Evolutionary conservation across 2,797 vertebrate genomes (phyloP).

Genomic region (Ciconia nigra): DNA sequence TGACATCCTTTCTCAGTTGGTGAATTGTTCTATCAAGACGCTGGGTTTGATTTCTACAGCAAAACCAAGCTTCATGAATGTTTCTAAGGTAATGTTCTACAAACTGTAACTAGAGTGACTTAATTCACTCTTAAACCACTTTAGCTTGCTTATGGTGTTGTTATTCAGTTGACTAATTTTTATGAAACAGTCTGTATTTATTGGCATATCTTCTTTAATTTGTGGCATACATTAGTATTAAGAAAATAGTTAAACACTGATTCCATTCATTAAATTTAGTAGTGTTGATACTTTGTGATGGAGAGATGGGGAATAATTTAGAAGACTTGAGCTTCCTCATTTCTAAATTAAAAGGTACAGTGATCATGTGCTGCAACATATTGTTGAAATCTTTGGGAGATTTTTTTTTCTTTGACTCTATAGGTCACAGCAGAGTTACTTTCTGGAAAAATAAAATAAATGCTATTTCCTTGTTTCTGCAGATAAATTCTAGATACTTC

Average conservation of each 20-base stretch:
- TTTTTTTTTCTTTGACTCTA: not conserved
- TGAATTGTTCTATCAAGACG: constrained; percentile 90
- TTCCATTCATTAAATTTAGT: not conserved
- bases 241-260: not conserved
- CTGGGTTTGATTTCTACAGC: constrained; percentile 89
- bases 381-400: not conserved
- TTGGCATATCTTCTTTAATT: not conserved
- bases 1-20: constrained; percentile 88
- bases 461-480: not conserved
- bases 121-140: not conserved
- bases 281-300: not conserved
- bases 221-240: not conserved
- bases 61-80: constrained; percentile 88
- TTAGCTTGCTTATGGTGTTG: not conserved
- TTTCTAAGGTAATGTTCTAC: constrained; percentile 80
- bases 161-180: not conserved
- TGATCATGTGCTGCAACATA: not conserved
- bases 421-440: not conserved
- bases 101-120: not conserved
- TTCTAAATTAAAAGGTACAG: not conserved
- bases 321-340: not conserved
- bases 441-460: not conserved
- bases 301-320: not conserved
- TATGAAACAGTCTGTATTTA: not conserved
- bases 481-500: not conserved